These are phyloP conservation scores for Falco peregrinus DNA, from an alignment of 2,797 vertebrate species.

Conservation along the genomic window DNA sequence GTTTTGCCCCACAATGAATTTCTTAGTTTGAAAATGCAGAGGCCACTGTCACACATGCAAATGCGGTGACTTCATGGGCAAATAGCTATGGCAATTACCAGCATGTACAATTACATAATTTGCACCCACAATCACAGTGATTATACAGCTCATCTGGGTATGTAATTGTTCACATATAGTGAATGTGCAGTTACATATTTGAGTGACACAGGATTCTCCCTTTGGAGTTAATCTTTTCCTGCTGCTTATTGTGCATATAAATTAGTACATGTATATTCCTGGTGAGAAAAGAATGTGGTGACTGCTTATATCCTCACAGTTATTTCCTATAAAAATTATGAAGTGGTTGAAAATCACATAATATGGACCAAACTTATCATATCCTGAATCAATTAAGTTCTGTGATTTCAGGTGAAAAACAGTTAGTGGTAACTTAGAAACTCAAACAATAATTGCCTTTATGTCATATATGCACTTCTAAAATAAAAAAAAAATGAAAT, in stretches of 20 bases:
- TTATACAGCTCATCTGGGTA: not conserved
- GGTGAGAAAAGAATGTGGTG: slow-evolving; percentile 21
- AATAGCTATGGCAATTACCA: not conserved
- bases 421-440: not conserved
- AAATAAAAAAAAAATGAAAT: not conserved
- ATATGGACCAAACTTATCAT: not conserved
- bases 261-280: not conserved
- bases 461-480: not conserved
- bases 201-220: not conserved
- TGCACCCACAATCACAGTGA: not conserved
- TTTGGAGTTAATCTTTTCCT: slow-evolving; percentile 37
- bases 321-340: slow-evolving; percentile 5
- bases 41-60: not conserved
- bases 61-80: not conserved
- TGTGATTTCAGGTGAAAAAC: slow-evolving; percentile 4
- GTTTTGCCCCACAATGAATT: not conserved
- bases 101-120: not conserved
- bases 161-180: not conserved
- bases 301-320: not conserved
- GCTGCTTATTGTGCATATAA: slow-evolving; percentile 5
- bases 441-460: not conserved
- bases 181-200: not conserved
- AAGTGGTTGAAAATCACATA: not conserved
- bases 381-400: not conserved
- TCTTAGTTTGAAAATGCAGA: not conserved